Percentiles rank a stretch among this genome's conserved stretches.
These are phyloP conservation scores for Leucophenga montana DNA, from an alignment of 2,888 invertebrate genomes.

Conservation along the genomic window DNA sequence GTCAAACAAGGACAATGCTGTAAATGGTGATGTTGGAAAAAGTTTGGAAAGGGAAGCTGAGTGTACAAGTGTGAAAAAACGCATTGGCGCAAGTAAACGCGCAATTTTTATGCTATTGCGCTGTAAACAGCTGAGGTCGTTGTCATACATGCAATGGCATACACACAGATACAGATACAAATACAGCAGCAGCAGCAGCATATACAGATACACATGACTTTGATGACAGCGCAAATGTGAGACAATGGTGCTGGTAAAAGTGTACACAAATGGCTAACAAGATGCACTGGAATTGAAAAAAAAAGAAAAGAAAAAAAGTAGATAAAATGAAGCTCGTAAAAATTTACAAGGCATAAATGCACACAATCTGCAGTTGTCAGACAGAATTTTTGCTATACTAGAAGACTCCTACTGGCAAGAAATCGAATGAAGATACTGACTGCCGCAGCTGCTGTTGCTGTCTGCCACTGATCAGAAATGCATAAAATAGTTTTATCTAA, in stretches of 20 bases:
- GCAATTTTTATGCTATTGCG: constrained; percentile 15
- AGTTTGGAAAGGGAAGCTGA: background rate
- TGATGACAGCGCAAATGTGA: constrained; percentile 7
- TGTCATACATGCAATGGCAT: constrained; percentile 25
- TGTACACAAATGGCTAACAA: background rate
- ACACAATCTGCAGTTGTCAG: constrained; percentile 33
- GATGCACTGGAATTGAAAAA: background rate
- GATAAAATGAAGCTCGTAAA: constrained; percentile 21
- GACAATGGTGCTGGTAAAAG: background rate
- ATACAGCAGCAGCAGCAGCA: background rate
- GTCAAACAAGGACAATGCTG: constrained; percentile 13
- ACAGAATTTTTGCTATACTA: constrained; percentile 13
- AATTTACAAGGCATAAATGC: constrained; percentile 32
- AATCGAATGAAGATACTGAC: too few species aligned
- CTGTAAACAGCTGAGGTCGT: constrained; percentile 31
- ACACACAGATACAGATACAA: constrained; percentile 29
- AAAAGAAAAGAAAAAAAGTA: constrained; percentile 12
- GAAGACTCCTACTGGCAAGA: too few species aligned
- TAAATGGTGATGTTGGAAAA: background rate
- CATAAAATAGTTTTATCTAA: constrained; percentile 22
- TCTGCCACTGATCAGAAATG: constrained; percentile 20
- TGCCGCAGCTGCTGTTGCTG: background rate
- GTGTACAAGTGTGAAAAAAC: background rate
- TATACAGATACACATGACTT: background rate
- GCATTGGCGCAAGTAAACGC: constrained; percentile 22